Base-by-base conservation (phyloP, 2,888 invertebrate species). In the Melolontha melolontha region DNA sequence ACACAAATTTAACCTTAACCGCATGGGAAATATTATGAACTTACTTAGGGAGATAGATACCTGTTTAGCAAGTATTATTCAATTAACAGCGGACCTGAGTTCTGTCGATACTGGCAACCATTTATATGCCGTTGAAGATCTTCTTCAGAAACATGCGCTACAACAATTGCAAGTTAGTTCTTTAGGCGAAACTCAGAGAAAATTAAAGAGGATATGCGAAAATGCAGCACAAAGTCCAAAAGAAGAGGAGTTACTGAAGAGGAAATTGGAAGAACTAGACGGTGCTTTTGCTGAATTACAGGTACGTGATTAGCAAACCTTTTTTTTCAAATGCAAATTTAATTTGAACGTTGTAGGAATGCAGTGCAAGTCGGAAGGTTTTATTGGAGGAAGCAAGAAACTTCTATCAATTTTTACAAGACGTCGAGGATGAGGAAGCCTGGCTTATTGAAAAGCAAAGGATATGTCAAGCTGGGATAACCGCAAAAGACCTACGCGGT, bases 371-470 rank as follows among this genome's bases (percentile, higher is more conserved):
- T 75, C 89, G 97, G 6, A 91, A 95, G 71, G 91, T 90, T 0
- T 87, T 93, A 11, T 85, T 99, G 11, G 97, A 98, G 81, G 96
- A 97, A 78, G 96, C 97, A 0, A 87, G 96, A 68, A 94, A 95
- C 79, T 94, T 96, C 78, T 97, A 93, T 85, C 96, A 97, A 84
- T 97, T 98, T 84, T 85, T 97, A 67, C 96, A 97, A 83, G 98
- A 98, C 80, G 94, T 96, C 76, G 98, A 98, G 77, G 98, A 98
- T 77, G 98, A 98, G 83, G 97, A 98, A 85, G 92, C 95, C 0
- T 98, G 98, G 98, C 87, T 98, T 64, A 90, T 94, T 0, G 98
- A 99, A 80, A 97, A 96, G 80, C 95, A 97, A 81, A 88, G 95
- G 5, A 92, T 97, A 70, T 97, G 97, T 81, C 93, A 93, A 79